These are phyloP conservation scores for Ephydatia muelleri DNA, from an alignment of 37 sponge, comb jelly and placozoan species.

Conservation along the genomic window DNA sequence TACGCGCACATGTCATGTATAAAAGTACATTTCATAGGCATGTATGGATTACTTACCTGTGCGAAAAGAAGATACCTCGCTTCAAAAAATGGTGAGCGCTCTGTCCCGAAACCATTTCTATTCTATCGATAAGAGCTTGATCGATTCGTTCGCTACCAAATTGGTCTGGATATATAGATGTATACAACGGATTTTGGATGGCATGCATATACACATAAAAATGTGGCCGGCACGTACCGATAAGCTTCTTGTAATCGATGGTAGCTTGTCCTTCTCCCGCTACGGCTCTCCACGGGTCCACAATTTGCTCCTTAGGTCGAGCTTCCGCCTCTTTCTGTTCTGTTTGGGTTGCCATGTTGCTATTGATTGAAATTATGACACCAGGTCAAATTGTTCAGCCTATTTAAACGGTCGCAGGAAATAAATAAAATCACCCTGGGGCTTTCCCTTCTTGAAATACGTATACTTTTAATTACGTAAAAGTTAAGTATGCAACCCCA, in stretches of 20 bases:
- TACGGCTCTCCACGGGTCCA: conserved; percentile 51
- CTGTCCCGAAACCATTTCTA: conserved; percentile 53
- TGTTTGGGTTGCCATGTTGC: not conserved
- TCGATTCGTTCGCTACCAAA: conserved; percentile 69
- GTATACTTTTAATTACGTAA: too few species aligned
- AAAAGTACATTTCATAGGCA: not conserved
- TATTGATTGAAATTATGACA: too few species aligned
- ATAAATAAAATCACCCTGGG: too few species aligned
- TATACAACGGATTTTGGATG: too few species aligned
- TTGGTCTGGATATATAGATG: conserved; percentile 24
- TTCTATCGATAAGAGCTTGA: conserved; percentile 37
- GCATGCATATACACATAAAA: too few species aligned
- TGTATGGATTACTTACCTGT: conserved; percentile 38
- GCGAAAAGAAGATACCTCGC: conserved; percentile 83
- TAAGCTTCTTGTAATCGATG: conserved; percentile 67
- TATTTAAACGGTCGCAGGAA: not conserved
- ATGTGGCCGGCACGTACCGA: conserved; percentile 7
- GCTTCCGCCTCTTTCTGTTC: not conserved
- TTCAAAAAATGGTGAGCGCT: conserved; percentile 65
- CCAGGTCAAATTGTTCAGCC: not conserved
- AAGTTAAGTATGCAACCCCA: too few species aligned
- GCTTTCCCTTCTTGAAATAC: too few species aligned
- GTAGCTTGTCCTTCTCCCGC: conserved; percentile 45
- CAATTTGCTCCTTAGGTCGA: conserved; percentile 35
- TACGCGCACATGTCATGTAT: not conserved